These are phyloP conservation scores for Dinothrombium tinctorium DNA, from an alignment of 1,140 invertebrate species.

Conservation along the genomic window DNA sequence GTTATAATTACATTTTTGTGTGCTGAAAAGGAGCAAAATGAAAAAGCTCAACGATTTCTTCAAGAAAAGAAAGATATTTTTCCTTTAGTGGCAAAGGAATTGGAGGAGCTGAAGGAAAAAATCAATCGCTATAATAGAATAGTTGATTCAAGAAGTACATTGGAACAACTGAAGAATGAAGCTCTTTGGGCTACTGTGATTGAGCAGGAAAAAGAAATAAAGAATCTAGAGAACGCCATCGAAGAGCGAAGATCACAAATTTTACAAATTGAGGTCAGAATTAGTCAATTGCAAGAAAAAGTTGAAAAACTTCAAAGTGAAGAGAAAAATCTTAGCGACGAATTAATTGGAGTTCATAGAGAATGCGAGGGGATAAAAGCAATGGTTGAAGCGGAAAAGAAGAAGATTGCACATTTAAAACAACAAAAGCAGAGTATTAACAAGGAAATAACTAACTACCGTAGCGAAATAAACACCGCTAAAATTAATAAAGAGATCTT, in stretches of 20 bases:
- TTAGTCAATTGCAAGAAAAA: background rate
- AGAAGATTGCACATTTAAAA: background rate
- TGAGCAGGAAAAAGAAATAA: background rate
- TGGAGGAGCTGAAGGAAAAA: constrained; percentile 12
- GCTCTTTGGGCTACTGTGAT: constrained; percentile 22
- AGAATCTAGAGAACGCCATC: background rate
- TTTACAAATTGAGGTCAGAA: background rate
- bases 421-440: background rate
- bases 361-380: background rate
- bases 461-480: background rate
- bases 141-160: constrained; percentile 2
- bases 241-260: background rate
- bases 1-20: background rate
- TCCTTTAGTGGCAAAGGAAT: constrained; percentile 5
- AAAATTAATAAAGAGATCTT: background rate
- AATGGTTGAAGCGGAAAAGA: background rate
- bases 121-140: constrained; percentile 4
- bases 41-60: constrained; percentile 16
- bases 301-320: background rate
- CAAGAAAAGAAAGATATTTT: constrained; percentile 23
- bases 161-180: constrained; percentile 26
- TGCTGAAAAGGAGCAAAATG: constrained; percentile 5
- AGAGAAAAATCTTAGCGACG: background rate
- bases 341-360: background rate
- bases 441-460: background rate